Evolutionary conservation across 2,888 invertebrate species (phyloP).

Genomic region (Rhorus exstirpatorius): DNA sequence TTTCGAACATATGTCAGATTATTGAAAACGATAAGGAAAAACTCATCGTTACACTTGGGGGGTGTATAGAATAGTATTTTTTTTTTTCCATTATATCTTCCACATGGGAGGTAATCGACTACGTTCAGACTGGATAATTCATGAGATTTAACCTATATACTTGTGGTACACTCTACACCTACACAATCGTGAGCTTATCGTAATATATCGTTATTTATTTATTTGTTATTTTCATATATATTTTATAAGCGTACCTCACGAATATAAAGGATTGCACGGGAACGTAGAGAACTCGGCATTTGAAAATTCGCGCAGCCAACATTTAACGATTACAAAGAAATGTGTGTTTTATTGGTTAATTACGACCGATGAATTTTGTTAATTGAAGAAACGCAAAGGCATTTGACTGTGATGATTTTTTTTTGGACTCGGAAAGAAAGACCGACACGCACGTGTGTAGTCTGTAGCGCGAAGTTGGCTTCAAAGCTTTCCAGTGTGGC

Average conservation of each 20-base stretch:
- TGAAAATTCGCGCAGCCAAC: slow-evolving; percentile 70
- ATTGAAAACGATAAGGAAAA: slow-evolving; percentile 4
- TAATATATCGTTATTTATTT: no score
- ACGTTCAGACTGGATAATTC: slow-evolving; percentile 42
- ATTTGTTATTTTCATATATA: slow-evolving; percentile 11
- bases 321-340: slow-evolving; percentile 72
- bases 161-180: no score
- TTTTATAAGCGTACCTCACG: slow-evolving; percentile 73
- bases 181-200: no score
- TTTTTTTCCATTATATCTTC: not conserved
- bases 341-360: slow-evolving; percentile 14
- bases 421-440: no score
- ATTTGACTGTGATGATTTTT: slow-evolving; percentile 5
- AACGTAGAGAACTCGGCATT: slow-evolving; percentile 70
- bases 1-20: not conserved
- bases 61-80: not conserved
- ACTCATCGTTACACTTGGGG: not conserved
- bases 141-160: slow-evolving; percentile 48
- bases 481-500: no score
- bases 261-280: slow-evolving; percentile 70
- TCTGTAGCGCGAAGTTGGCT: slow-evolving; percentile 27
- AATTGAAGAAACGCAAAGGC: not conserved
- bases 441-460: slow-evolving; percentile 9
- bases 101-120: slow-evolving; percentile 3
- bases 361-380: slow-evolving; percentile 27